Percentiles rank a stretch among this genome's conserved stretches.
Evolutionary conservation across 2,113 vertebrate species (phyloP).

Genomic region (Emydura subglobosa): DNA sequence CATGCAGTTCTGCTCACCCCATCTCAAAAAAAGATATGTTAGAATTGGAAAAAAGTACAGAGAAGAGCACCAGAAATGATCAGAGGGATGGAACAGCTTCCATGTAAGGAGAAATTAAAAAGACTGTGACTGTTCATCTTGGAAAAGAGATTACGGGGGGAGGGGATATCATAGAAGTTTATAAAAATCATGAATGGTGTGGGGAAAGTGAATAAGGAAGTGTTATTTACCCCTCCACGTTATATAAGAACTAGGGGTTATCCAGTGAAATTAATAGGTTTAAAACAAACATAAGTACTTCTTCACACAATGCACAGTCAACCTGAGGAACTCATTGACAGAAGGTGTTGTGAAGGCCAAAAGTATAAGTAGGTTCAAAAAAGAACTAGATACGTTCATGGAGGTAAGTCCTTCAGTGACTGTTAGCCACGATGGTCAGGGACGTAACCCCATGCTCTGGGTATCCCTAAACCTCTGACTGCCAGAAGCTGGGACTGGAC

Average conservation of each 20-base stretch:
- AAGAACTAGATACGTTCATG: neutral
- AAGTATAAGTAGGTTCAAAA: neutral
- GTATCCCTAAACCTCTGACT: neutral
- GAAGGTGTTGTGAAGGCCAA: neutral
- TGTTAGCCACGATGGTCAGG: neutral
- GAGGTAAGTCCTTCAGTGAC: neutral
- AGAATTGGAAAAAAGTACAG: neutral
- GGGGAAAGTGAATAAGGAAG: neutral
- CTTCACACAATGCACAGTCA: neutral
- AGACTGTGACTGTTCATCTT: neutral
- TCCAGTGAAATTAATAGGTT: neutral
- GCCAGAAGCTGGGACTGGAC: neutral
- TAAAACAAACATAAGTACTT: neutral
- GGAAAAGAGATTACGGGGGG: neutral
- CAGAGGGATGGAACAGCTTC: neutral
- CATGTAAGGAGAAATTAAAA: neutral
- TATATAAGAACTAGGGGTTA: neutral
- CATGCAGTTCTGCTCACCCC: neutral
- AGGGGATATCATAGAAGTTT: neutral
- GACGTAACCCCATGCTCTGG: neutral
- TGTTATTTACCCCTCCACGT: neutral
- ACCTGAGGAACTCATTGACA: neutral
- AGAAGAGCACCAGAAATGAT: neutral
- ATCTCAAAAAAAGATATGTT: neutral
- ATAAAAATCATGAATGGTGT: neutral